A percentile compares a stretch with the other conserved stretches of the same genome.
phyloP scores from a whole-genome alignment of 1,140 invertebrate genomes.

The Sitophilus oryzae region DNA sequence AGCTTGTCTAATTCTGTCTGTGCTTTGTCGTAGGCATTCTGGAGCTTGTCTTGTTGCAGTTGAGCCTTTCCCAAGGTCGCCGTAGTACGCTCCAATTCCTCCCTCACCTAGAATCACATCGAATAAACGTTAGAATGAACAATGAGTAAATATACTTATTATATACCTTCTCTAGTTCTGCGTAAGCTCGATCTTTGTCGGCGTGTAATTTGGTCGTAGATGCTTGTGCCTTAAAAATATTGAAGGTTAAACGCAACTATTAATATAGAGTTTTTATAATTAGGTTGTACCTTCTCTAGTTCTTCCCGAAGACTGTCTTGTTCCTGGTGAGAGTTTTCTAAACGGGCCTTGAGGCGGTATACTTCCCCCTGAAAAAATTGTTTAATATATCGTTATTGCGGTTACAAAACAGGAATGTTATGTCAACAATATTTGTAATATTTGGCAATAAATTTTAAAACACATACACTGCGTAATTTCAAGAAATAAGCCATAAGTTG shows the following conservation, averaged over 20 bases:
- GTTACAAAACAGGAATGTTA: no score
- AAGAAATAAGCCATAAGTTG: no score
- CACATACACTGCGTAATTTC: no score
- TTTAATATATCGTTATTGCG: neutral
- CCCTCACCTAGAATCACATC: conserved; percentile 45
- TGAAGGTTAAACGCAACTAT: no score
- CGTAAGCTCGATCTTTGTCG: conserved; percentile 78
- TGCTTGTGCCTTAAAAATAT: no score
- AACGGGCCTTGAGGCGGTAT: conserved; percentile 83
- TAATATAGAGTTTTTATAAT: no score
- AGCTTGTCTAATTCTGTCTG: conserved; percentile 87
- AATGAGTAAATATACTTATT: no score
- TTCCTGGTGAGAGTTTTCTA: conserved; percentile 91
- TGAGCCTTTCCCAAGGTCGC: conserved; percentile 84
- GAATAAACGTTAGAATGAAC: neutral
- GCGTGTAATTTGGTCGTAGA: conserved; percentile 74
- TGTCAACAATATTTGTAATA: no score
- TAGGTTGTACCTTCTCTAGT: conserved; percentile 78
- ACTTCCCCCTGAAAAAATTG: conserved; percentile 63
- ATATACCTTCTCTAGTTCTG: conserved; percentile 83
- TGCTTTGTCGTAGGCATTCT: conserved; percentile 78
- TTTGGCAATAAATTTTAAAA: no score
- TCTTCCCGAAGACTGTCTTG: conserved; percentile 88
- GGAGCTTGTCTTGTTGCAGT: conserved; percentile 83
- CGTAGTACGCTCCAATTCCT: conserved; percentile 84